These are phyloP conservation scores for Tachyglossus aculeatus DNA, from an alignment of 2,797 vertebrate genomes.

Conservation along the genomic window DNA sequence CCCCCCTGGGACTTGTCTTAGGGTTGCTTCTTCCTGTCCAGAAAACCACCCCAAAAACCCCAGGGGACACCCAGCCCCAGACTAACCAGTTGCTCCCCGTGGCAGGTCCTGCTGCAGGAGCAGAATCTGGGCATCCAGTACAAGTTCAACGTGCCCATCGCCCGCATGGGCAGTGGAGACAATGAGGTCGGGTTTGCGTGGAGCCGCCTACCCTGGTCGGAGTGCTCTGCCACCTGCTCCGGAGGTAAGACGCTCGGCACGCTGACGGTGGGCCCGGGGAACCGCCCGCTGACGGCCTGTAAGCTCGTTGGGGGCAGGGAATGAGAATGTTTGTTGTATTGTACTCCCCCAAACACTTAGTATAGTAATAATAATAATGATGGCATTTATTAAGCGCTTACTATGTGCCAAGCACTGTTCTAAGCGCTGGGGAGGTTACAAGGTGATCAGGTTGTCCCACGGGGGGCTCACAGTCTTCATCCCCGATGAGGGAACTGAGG, in stretches of 20 bases:
- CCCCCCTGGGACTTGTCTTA: constrained; percentile 32
- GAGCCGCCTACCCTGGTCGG: constrained; percentile 94
- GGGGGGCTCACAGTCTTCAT: no score
- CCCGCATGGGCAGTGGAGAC: constrained; percentile 93
- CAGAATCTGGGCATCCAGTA: constrained; percentile 96
- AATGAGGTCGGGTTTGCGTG: constrained; percentile 95
- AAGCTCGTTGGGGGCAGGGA: no score
- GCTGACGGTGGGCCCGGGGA: constrained; percentile 43
- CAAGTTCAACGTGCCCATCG: constrained; percentile 96
- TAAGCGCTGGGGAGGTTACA: no score
- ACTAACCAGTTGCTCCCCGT: constrained; percentile 76
- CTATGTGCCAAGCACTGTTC: no score
- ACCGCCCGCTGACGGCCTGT: no score
- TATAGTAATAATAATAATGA: no score
- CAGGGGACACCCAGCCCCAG: not conserved
- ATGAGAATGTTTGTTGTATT: no score
- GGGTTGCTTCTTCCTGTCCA: constrained; percentile 33
- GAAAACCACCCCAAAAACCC: no score
- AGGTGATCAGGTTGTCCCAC: no score
- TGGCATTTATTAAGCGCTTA: no score
- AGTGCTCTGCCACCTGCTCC: constrained; percentile 94
- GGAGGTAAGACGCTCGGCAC: constrained; percentile 83
- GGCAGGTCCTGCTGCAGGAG: constrained; percentile 96
- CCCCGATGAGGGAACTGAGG: no score
- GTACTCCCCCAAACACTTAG: no score